phyloP scores from a whole-genome alignment of 2,113 vertebrate genomes.

The Taurulus bubalis region DNA sequence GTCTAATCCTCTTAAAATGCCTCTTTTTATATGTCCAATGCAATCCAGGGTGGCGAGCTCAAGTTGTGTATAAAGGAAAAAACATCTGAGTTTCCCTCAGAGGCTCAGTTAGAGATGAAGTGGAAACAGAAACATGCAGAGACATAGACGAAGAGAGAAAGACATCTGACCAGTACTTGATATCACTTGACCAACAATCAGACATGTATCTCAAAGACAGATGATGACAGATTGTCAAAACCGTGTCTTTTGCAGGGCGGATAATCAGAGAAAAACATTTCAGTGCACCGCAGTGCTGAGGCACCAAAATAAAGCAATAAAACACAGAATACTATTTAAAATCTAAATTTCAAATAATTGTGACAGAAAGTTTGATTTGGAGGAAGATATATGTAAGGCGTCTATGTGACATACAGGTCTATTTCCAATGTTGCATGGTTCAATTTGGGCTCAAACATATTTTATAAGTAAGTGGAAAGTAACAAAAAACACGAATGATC shows the following conservation, averaged over 20 bases:
- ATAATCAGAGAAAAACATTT: constrained; percentile 1
- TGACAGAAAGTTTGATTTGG: not conserved
- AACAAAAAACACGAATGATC: too few relatives aligned
- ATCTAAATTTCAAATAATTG: not conserved
- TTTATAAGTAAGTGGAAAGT: not conserved
- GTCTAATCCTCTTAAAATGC: not conserved
- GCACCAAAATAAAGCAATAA: not conserved
- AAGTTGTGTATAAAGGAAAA: not conserved
- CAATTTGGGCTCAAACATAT: not conserved
- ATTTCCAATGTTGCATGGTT: not conserved
- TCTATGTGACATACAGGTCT: not conserved
- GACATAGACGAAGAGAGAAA: not conserved
- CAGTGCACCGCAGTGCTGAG: not conserved
- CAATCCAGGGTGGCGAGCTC: not conserved
- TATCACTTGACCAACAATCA: constrained; percentile 42
- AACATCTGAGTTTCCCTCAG: not conserved
- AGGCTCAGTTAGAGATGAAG: not conserved
- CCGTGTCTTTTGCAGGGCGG: not conserved
- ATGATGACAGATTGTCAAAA: constrained; percentile 26
- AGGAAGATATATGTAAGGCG: not conserved
- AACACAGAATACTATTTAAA: too few relatives aligned
- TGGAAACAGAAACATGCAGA: not conserved
- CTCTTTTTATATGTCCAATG: not conserved
- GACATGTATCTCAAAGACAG: constrained; percentile 26
- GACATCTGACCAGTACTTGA: not conserved